A percentile compares a stretch with the other conserved stretches of the same genome.
phyloP scores from a whole-genome alignment of 2,888 invertebrate species.

The Caenorhabditis sp. region DNA sequence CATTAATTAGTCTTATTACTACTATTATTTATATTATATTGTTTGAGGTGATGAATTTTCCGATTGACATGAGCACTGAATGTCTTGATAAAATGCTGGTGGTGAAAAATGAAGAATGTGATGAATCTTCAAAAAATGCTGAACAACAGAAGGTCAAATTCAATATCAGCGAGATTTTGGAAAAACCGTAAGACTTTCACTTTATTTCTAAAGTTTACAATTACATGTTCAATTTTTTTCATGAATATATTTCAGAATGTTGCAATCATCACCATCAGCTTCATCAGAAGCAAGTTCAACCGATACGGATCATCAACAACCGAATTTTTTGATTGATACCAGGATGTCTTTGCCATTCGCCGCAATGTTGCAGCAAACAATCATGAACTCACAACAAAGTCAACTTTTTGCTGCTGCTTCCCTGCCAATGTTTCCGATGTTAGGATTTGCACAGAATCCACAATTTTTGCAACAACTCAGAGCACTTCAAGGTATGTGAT shows the following conservation, averaged over 20 bases:
- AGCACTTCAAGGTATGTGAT: neutral
- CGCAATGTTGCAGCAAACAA: constrained; percentile 20
- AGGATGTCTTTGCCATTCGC: constrained; percentile 23
- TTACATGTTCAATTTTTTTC: neutral
- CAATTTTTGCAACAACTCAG: constrained; percentile 2
- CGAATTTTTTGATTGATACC: constrained; percentile 23
- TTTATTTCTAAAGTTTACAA: neutral
- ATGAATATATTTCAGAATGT: constrained; percentile 49
- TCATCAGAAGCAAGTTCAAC: constrained; percentile 45
- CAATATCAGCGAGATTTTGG: constrained; percentile 44
- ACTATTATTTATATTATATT: neutral
- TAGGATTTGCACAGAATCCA: constrained; percentile 14
- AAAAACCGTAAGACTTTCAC: constrained; percentile 36
- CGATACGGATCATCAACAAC: constrained; percentile 7
- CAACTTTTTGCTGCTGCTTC: constrained; percentile 10
- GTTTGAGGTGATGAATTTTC: constrained; percentile 19
- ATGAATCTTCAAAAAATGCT: constrained; percentile 6
- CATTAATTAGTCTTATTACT: constrained; percentile 2
- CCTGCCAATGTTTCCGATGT: constrained; percentile 25
- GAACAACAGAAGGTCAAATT: constrained; percentile 26
- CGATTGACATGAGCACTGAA: constrained; percentile 38
- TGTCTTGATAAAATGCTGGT: constrained; percentile 25
- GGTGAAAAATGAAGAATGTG: constrained; percentile 19
- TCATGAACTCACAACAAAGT: constrained; percentile 11
- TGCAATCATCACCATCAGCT: constrained; percentile 52